A percentile compares a stretch with the other conserved stretches of the same genome.
phyloP scores from a whole-genome alignment of 2,797 vertebrate species.

The Balearica regulorum region DNA sequence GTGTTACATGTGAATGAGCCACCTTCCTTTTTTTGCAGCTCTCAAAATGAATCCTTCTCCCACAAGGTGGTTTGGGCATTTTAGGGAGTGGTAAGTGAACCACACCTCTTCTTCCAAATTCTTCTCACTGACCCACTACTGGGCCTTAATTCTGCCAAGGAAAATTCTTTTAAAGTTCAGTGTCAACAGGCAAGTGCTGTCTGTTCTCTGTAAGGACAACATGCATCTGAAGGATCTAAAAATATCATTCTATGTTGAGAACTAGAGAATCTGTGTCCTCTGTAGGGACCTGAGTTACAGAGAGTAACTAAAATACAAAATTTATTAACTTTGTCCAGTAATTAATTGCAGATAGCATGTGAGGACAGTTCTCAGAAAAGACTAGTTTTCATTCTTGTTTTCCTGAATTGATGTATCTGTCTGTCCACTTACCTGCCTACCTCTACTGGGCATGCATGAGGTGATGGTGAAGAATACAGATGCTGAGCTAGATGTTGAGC shows the following conservation, averaged over 20 bases:
- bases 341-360: not conserved
- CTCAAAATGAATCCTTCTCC: not conserved
- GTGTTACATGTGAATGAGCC: not conserved
- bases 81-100: conserved; percentile 1
- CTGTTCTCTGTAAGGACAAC: conserved; percentile 25
- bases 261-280: not conserved
- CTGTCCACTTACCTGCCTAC: not conserved
- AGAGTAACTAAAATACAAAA: not conserved
- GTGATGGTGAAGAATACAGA: not conserved
- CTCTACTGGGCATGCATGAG: not conserved
- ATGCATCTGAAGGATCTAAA: conserved; percentile 25
- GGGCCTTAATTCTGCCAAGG: not conserved
- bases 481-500: not conserved
- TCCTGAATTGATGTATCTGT: not conserved
- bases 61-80: not conserved
- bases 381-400: not conserved
- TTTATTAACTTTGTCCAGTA: not conserved
- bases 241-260: not conserved
- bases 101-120: not conserved
- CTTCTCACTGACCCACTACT: not conserved
- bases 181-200: conserved; percentile 18
- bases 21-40: not conserved
- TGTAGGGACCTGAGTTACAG: not conserved
- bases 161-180: conserved; percentile 10
- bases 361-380: not conserved